Conservation (phyloP, 2,113 vertebrate genomes). For the Hylia prasina region DNA sequence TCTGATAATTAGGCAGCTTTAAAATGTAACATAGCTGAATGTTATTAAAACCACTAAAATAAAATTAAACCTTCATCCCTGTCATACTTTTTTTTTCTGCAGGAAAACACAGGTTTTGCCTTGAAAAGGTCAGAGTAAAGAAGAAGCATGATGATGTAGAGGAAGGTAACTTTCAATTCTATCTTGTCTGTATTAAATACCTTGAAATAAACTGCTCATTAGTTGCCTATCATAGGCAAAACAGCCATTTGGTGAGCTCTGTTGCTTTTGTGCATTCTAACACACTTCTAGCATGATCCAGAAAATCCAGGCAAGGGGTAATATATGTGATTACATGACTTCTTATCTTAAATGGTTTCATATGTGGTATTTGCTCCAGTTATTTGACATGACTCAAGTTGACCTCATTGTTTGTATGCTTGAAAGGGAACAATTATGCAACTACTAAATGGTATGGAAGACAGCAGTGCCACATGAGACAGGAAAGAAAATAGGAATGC, state of each 20-base stretch:
- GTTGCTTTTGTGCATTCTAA: constrained; percentile 16
- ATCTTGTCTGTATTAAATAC: constrained; percentile 29
- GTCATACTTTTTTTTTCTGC: constrained; percentile 4
- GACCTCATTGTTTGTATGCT: constrained; percentile 54
- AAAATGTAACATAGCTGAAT: constrained; percentile 36
- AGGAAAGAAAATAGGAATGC: neutral
- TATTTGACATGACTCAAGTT: constrained; percentile 56
- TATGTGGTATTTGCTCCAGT: constrained; percentile 43
- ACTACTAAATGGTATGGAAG: constrained; percentile 27
- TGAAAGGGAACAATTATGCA: constrained; percentile 60
- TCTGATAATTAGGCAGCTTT: constrained; percentile 57
- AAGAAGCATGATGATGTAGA: constrained; percentile 35
- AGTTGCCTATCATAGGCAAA: neutral
- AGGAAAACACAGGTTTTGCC: constrained; percentile 39
- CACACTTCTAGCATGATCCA: constrained; percentile 6
- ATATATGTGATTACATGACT: constrained; percentile 47
- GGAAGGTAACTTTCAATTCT: constrained; percentile 22
- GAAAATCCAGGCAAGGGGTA: constrained; percentile 46
- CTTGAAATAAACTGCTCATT: neutral
- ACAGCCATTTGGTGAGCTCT: neutral
- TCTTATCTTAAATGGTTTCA: constrained; percentile 66
- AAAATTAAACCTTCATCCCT: constrained; percentile 40
- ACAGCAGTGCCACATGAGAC: neutral
- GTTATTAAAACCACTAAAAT: constrained; percentile 46
- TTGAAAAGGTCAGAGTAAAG: constrained; percentile 49